Conservation (phyloP, 35 echinoderm and acorn worm genomes). For the Ptychodera flava region DNA sequence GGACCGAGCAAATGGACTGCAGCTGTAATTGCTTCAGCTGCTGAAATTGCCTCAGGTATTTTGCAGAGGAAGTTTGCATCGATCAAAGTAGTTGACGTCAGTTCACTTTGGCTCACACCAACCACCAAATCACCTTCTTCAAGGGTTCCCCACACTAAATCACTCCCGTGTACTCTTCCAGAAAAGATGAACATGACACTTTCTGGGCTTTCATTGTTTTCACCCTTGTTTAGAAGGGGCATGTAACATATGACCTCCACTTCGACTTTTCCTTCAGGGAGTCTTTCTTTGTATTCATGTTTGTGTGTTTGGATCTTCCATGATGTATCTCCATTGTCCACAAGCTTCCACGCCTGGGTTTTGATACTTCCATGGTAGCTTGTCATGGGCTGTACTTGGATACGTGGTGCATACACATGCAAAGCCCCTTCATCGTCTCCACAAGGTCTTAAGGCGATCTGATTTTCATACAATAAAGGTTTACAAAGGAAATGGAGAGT, state of each 20-base stretch:
- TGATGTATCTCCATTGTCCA: neutral
- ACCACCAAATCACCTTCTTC: neutral
- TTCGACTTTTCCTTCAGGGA: neutral
- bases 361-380: conserved; percentile 46
- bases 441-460: conserved; percentile 63
- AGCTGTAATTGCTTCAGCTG: neutral
- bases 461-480: conserved; percentile 76
- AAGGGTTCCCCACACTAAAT: neutral
- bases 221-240: neutral
- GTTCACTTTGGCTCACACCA: neutral
- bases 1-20: neutral
- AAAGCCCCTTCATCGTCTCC: conserved; percentile 66
- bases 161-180: neutral
- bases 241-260: neutral
- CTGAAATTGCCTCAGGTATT: neutral
- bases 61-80: neutral
- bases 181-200: neutral
- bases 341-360: neutral
- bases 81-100: neutral
- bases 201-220: neutral
- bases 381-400: conserved; percentile 83
- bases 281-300: neutral
- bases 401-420: conserved; percentile 56
- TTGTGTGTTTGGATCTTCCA: neutral
- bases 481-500: conserved; percentile 75